phyloP scores from a whole-genome alignment of 2,113 vertebrate genomes.

The Dendropsophus ebraccatus region DNA sequence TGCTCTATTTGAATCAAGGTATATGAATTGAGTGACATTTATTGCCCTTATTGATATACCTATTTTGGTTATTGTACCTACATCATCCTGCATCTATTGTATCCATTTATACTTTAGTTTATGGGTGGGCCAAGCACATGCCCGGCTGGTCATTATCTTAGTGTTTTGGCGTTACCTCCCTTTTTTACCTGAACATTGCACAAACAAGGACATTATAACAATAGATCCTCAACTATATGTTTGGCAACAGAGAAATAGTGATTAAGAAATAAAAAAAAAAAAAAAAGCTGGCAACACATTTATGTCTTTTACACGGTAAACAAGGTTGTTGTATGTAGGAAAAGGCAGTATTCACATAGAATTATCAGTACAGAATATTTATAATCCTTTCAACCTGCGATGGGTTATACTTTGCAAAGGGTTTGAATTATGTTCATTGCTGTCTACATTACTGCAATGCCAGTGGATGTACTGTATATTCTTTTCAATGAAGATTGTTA shows the following conservation, averaged over 20 bases:
- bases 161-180: too few relatives aligned
- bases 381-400: slow-evolving; percentile 37
- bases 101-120: too few relatives aligned
- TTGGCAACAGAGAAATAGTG: slow-evolving; percentile 44
- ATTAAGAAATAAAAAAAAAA: neutral
- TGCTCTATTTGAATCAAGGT: too few relatives aligned
- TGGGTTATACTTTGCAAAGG: neutral
- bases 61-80: too few relatives aligned
- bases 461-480: slow-evolving; percentile 15
- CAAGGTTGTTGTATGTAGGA: slow-evolving; percentile 22
- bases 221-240: slow-evolving; percentile 37
- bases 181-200: neutral
- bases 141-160: too few relatives aligned
- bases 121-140: too few relatives aligned
- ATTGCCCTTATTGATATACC: too few relatives aligned
- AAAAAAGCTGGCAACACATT: slow-evolving; percentile 25
- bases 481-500: slow-evolving; percentile 31
- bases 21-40: too few relatives aligned
- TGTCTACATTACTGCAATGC: slow-evolving; percentile 32
- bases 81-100: too few relatives aligned
- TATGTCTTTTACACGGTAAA: slow-evolving; percentile 34
- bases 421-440: slow-evolving; percentile 38
- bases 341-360: slow-evolving; percentile 31
- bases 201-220: slow-evolving; percentile 52
- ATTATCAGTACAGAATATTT: slow-evolving; percentile 50